Base-by-base conservation (phyloP, 1,140 invertebrate genomes). In the Drosophila busckii region DNA sequence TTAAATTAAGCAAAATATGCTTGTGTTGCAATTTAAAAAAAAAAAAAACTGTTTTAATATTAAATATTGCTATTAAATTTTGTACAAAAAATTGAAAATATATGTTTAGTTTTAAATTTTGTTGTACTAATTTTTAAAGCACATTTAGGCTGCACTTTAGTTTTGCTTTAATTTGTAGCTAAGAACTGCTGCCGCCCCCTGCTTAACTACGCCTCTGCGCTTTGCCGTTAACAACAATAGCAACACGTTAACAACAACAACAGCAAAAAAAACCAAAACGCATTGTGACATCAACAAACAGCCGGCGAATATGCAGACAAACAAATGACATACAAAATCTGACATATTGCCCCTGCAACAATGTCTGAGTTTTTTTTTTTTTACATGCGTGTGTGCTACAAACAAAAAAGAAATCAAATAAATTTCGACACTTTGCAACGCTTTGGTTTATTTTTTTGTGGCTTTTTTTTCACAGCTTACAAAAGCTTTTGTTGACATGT, bases 271-370 rank as follows among this genome's bases (percentile, higher is more conserved):
- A 65, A 50, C 44, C 3, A 26, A 28, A 40, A 48, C 34, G 23
- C 5, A 16, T 12, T 13, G 53, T 23, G 41, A 15, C 32, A 12
- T 15, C 10, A 59, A 2, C 46, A 68, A 49, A 44, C 37, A 55
- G 64, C 61, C 42, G 56, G 23, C 48, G 53, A 70, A 59, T 48
- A 59, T 64, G 53, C 48, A 60, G 67, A 70, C 67, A 70, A 70
- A 70, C 38, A 70, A 70, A 70, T 70, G 67, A 48, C 53, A 34
- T 46, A 17, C 66, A 31, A 59, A 60, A 63, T 70, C 66, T 49
- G 59, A 58, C 59, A 54, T 42, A 70, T 68, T 58, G 40, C 48
- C 20, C 28, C 17, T 34, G 17, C 9, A 13, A 13, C 16, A 12
- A 29, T 38, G 54, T 13, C 23, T 4, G 15, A 2, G 4, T 4